phyloP scores from a whole-genome alignment of 2,113 vertebrate genomes.

The Pituophis catenifer region DNA sequence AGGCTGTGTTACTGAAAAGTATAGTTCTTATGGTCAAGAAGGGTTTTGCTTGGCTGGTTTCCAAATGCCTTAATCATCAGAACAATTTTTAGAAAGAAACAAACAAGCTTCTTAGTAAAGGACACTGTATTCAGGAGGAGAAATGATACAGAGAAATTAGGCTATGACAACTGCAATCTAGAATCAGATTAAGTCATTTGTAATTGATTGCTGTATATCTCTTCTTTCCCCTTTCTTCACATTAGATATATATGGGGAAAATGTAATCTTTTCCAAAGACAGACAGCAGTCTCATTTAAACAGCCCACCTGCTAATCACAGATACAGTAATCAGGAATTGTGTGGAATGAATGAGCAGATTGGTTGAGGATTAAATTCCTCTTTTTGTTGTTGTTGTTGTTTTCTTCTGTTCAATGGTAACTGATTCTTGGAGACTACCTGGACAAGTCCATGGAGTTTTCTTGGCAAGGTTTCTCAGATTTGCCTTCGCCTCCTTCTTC shows the following conservation, averaged over 20 bases:
- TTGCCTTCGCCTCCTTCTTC: not conserved
- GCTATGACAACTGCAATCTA: not conserved
- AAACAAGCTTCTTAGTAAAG: not conserved
- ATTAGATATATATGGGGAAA: not conserved
- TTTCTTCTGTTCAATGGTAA: not conserved
- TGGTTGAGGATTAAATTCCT: not conserved
- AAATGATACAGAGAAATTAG: not conserved
- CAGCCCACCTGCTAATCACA: not conserved
- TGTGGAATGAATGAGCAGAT: not conserved
- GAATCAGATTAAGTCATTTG: not conserved
- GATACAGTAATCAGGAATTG: not conserved
- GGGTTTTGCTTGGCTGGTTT: not conserved
- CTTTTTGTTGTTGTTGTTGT: not conserved
- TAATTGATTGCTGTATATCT: not conserved
- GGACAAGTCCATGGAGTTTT: not conserved
- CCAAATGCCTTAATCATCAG: not conserved
- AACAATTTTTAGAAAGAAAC: not conserved
- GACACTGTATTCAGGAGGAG: not conserved
- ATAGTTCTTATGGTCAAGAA: not conserved
- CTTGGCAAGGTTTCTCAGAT: not conserved
- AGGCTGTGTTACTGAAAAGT: not conserved
- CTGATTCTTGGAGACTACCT: not conserved
- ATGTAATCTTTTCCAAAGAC: not conserved
- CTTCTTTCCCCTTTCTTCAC: not conserved
- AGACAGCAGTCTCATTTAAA: not conserved